Evolutionary conservation across 2,113 vertebrate species (phyloP), one percentile per base, ranked within the genome.

Genomic region (Peromyscus californicus): DNA sequence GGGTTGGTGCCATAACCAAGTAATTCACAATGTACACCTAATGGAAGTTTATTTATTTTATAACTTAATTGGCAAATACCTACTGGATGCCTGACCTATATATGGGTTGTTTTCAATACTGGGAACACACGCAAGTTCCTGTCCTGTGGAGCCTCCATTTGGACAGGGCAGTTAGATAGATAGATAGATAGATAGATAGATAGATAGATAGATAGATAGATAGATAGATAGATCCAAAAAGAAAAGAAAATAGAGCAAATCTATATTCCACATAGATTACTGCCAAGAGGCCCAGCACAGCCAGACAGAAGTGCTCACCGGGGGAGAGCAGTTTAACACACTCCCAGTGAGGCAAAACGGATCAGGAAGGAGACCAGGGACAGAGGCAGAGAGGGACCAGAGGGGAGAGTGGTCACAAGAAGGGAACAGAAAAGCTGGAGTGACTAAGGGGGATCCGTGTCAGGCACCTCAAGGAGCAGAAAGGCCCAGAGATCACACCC

Each of bases 141-240:
- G 36, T 8, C 36, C 31, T 24, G 3, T 1, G 9, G 42, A 75
- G 65, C 69, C 85, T 59, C 76, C 1, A 24, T 72, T 29, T 79
- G 39, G 5, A 48, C 21, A 42, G 3, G 31, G 11, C 29, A n/a
- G 74, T 89, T 0, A 82, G 69, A 63, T 1, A 4, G 45, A 7
- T 5, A 7, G 45, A 7, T 5, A 48, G 45, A 48, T 5, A 48
- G 45, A 48, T 5, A 48, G 45, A 48, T 5, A 48, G 45, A 7
- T 4, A 45, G 45, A n/a, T 0, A 82, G 69, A 63, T 1, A 4
- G 45, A 7, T 5, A 7, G 45, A 7, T 5, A 48, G 45, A 4
- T 5, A 48, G 45, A 48, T 5, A 48, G 45, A 48, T 5, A 48
- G 5, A 61, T 48, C 3, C 0, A 67, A 69, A 59, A 42, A 48